Conservation (phyloP, 2,113 vertebrate species). For the Gila orcuttii region DNA sequence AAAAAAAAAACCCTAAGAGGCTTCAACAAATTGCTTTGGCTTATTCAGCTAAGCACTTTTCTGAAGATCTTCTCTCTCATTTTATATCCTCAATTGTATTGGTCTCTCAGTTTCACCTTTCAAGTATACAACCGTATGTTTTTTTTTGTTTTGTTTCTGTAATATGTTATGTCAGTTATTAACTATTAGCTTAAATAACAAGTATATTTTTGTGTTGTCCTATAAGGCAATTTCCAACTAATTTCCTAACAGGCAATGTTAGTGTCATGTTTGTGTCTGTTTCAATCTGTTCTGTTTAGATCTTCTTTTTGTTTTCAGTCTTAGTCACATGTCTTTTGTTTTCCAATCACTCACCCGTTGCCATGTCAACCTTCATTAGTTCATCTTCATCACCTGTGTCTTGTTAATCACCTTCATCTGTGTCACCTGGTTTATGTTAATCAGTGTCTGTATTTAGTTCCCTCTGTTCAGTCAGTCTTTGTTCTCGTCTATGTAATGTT, state of each 20-base stretch:
- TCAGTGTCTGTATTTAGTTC: no score
- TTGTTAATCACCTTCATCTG: no score
- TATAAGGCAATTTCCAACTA: background rate
- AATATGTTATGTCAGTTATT: background rate
- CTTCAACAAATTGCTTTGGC: constrained; percentile 3
- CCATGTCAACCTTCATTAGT: no score
- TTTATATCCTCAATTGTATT: background rate
- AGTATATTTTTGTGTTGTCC: background rate
- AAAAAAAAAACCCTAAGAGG: background rate
- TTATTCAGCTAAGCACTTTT: background rate
- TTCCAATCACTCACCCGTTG: no score
- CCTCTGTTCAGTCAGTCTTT: no score
- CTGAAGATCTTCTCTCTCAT: background rate
- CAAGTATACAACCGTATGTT: background rate
- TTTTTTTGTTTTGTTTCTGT: background rate
- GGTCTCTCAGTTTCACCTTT: background rate
- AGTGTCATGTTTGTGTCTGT: no score
- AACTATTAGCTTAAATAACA: constrained; percentile 8
- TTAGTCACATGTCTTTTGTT: no score
- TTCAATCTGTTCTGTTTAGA: no score
- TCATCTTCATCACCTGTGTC: no score
- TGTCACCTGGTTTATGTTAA: no score
- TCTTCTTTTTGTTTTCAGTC: no score
- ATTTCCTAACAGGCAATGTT: background rate
- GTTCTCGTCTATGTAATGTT: no score